These are phyloP conservation scores for Periparus ater DNA, from an alignment of 2,797 vertebrate species.

Conservation along the genomic window DNA sequence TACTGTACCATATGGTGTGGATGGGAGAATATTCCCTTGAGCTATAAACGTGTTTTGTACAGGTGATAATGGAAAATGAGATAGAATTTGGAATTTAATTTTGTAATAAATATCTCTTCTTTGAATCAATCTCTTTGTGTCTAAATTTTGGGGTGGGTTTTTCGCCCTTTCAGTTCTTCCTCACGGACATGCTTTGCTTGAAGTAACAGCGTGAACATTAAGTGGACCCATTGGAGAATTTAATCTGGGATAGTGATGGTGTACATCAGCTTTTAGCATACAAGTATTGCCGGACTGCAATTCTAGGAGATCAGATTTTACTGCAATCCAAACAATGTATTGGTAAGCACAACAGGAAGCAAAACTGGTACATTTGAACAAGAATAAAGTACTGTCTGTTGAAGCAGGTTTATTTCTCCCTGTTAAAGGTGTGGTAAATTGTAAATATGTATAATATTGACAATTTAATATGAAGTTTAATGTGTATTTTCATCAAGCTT, in stretches of 20 bases:
- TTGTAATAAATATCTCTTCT: constrained; percentile 75
- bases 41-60: constrained; percentile 50
- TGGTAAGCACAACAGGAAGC: not conserved
- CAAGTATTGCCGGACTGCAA: not conserved
- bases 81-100: constrained; percentile 56
- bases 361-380: not conserved
- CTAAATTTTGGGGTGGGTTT: not conserved
- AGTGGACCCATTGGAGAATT: not conserved
- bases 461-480: not conserved
- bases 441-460: not conserved
- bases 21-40: not conserved
- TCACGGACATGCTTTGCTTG: not conserved
- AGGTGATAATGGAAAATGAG: constrained; percentile 17
- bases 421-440: not conserved
- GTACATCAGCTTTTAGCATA: not conserved
- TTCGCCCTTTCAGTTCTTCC: not conserved
- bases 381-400: not conserved
- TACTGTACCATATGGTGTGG: not conserved
- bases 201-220: not conserved
- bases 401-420: not conserved
- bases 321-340: not conserved
- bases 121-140: constrained; percentile 41
- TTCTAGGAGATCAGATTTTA: not conserved
- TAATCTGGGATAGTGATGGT: not conserved
- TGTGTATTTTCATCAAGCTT: not conserved